These are phyloP conservation scores for Catocala sponsa DNA, from an alignment of 2,888 invertebrate genomes.

Conservation along the genomic window DNA sequence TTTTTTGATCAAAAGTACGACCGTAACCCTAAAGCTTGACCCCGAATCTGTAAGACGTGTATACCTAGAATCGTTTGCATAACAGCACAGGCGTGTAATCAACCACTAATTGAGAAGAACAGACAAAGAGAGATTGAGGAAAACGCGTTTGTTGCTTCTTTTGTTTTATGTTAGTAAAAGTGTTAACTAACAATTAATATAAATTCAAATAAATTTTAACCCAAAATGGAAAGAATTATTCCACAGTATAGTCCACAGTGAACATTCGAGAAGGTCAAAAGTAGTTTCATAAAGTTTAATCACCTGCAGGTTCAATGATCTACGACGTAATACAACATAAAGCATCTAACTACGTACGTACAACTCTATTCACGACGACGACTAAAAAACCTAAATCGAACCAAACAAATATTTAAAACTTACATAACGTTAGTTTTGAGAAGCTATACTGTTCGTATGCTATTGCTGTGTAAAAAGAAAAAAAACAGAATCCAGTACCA, in stretches of 20 bases:
- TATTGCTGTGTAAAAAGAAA: conserved; percentile 22
- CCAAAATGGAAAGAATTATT: not conserved
- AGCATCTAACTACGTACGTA: conserved; percentile 8
- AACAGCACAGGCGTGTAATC: conserved; percentile 34
- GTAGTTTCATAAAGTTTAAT: conserved; percentile 59
- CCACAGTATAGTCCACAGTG: too few relatives aligned
- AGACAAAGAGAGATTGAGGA: conserved; percentile 74
- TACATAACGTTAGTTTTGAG: not conserved
- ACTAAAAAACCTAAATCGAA: conserved; percentile 10
- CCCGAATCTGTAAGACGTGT: conserved; percentile 16
- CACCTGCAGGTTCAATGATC: conserved; percentile 68
- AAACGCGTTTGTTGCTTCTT: conserved; percentile 41
- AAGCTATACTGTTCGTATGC: conserved; percentile 1
- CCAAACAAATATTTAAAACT: conserved; percentile 6
- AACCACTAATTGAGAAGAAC: conserved; percentile 46
- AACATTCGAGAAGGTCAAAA: conserved; percentile 52
- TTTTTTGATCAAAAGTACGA: conserved; percentile 1
- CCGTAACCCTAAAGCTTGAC: conserved; percentile 12
- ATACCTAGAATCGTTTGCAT: conserved; percentile 31
- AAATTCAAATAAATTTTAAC: conserved; percentile 1
- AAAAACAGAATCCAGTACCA: conserved; percentile 31
- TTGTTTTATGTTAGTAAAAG: conserved; percentile 5
- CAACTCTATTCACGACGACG: conserved; percentile 17
- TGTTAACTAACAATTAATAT: conserved; percentile 4
- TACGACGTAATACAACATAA: conserved; percentile 45